Percentiles rank a stretch among this genome's conserved stretches.
Evolutionary conservation across 1,140 invertebrate genomes (phyloP).

Genomic region (Whitmania pigra): DNA sequence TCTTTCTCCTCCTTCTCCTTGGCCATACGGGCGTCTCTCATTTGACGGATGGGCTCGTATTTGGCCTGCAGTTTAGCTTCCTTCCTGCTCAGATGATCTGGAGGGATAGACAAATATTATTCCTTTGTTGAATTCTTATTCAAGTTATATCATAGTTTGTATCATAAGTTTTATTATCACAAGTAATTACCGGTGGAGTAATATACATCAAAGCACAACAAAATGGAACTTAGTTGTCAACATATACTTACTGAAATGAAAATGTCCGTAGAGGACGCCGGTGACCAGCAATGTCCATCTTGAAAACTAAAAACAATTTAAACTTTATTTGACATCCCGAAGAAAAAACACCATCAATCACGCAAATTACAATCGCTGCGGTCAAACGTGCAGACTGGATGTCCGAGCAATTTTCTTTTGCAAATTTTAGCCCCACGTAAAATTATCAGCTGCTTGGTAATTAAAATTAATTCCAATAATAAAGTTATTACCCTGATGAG

Average conservation of each 20-base stretch:
- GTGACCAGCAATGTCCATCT: neutral
- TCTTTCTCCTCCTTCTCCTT: conserved; percentile 5
- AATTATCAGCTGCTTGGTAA: neutral
- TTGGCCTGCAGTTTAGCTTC: conserved; percentile 14
- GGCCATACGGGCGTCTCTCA: conserved; percentile 15
- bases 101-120: neutral
- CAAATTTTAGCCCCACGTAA: no score
- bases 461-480: neutral
- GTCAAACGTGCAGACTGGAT: no score
- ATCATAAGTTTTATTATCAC: neutral
- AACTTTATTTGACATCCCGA: neutral
- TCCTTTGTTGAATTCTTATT: neutral
- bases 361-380: neutral
- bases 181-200: neutral
- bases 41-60: conserved; percentile 13
- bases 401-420: no score
- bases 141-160: no score
- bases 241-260: neutral
- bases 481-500: neutral
- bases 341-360: neutral
- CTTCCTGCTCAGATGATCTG: conserved; percentile 13
- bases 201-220: neutral
- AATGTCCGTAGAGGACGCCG: conserved; percentile 3
- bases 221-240: neutral
- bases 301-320: neutral